Base-by-base conservation (phyloP, 2,888 invertebrate species). In the Neoascia interrupta region DNA sequence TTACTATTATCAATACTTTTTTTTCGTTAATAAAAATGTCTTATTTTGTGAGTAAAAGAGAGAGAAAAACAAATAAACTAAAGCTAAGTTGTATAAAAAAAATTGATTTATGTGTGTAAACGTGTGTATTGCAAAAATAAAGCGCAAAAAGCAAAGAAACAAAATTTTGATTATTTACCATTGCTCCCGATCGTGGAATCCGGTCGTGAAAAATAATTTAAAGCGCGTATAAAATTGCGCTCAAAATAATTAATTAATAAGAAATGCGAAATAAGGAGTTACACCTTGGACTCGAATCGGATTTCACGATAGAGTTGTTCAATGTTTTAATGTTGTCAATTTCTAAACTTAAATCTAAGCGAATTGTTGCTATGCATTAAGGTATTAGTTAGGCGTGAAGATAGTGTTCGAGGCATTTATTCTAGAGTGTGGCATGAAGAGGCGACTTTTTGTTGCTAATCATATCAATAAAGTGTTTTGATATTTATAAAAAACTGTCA, bases 1-100 rank as follows among this genome's bases (percentile, higher is more conserved):
- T 79, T 79, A 79, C 79, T 79, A 79, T 79, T 79, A 79, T 79
- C 61, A 66, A 79, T 79, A 68, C 47, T 73, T 70, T 45, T 54
- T 60, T 45, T 37, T 60, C 34, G 21, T 53, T 53, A 23, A 34
- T 56, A 58, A 45, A 72, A 64, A 66, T 76, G 53, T 76, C 64
- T 72, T 54, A 72, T 53, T 26, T 43, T 63, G 61, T 61, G 64
- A 72, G 47, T 41, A 53, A 36, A 10, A 51, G 10, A 54, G 23
- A 53, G 6, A 43, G 58, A 74, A 70, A 79, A 66, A 81, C 82
- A 70, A 19, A 64, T 66, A 58, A 63, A 73, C 49, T 66, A 56
- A n/a, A 79, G 45, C 53, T 54, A 66, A 56, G 34, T 16, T 51
- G 31, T 66, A 37, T 49, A 16, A 11, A 47, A 41, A 21, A n/a